phyloP scores from a whole-genome alignment of 2,888 invertebrate species.

The Drosophila kokeensis region DNA sequence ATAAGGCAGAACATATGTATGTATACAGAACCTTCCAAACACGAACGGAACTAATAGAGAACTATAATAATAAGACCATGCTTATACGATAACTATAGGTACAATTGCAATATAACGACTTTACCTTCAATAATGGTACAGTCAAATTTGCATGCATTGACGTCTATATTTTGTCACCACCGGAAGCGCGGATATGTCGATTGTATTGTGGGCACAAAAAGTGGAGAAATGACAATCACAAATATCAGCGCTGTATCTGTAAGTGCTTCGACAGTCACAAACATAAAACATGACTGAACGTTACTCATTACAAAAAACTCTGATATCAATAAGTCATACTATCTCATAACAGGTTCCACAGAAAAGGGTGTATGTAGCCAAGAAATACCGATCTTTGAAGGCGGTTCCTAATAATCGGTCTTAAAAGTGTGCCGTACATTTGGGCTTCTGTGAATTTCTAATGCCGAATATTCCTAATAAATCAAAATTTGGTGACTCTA shows the following conservation, averaged over 20 bases:
- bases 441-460: background rate
- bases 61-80: slow-evolving; percentile 13
- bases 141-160: slow-evolving; percentile 13
- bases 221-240: accelerated
- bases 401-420: background rate
- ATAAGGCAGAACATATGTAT: slow-evolving; percentile 11
- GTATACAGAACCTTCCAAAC: background rate
- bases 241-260: slow-evolving; percentile 14
- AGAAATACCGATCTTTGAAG: background rate
- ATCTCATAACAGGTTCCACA: background rate
- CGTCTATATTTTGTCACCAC: background rate
- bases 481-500: too few species aligned
- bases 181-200: accelerated
- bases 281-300: background rate
- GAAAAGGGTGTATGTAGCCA: background rate
- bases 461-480: too few species aligned
- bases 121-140: background rate
- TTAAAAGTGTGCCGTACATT: background rate
- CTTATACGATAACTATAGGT: background rate
- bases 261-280: slow-evolving; percentile 3
- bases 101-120: accelerated
- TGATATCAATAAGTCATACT: background rate
- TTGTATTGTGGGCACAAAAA: accelerated
- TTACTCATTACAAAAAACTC: background rate
- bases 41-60: slow-evolving; percentile 40